Conservation (phyloP, 2,888 invertebrate species). For the Lasioglossum malachurum region DNA sequence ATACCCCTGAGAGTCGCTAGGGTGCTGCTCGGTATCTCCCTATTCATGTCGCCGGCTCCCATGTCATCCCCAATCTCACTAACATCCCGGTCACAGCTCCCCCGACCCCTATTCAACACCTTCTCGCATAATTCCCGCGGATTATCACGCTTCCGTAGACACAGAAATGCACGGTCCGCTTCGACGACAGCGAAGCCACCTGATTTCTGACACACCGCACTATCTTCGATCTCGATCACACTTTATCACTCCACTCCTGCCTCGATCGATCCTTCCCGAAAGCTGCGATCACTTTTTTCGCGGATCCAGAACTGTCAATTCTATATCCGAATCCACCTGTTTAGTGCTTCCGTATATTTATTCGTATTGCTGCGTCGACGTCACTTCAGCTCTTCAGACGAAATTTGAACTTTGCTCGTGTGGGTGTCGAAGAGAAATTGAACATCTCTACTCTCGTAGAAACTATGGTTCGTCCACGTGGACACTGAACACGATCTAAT, state of each 20-base stretch:
- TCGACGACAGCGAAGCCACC: constrained; percentile 53
- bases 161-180: constrained; percentile 47
- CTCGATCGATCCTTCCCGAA: background rate
- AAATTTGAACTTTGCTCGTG: too few relatives aligned
- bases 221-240: background rate
- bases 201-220: constrained; percentile 34
- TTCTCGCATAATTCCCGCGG: background rate
- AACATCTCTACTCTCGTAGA: background rate
- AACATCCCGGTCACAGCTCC: constrained; percentile 20
- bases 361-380: too few relatives aligned
- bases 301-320: background rate
- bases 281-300: background rate
- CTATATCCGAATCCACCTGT: background rate
- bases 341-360: background rate
- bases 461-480: background rate
- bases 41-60: constrained; percentile 78
- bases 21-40: constrained; percentile 85
- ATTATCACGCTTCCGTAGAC: background rate
- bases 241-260: background rate
- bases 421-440: too few relatives aligned
- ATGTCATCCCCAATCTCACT: constrained; percentile 55
- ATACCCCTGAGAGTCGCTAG: constrained; percentile 86
- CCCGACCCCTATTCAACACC: background rate
- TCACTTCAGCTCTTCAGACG: too few relatives aligned
- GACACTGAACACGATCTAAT: background rate